These are phyloP conservation scores for Typhlichthys subterraneus DNA, from an alignment of 2,797 vertebrate genomes.

Conservation along the genomic window DNA sequence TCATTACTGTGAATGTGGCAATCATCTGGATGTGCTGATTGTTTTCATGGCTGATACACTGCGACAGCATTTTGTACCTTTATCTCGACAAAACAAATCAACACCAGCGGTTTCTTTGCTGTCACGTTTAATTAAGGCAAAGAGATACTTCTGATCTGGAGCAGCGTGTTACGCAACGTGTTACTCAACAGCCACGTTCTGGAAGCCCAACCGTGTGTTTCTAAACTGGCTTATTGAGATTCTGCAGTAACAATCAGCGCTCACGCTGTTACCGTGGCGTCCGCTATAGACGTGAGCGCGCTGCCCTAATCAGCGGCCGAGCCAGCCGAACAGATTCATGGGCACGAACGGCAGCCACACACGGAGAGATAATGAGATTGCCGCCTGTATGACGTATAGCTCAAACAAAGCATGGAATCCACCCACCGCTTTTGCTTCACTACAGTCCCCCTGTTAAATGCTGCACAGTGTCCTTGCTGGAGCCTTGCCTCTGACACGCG, in stretches of 20 bases:
- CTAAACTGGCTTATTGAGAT: background rate
- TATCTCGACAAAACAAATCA: constrained; percentile 55
- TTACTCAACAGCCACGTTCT: constrained; percentile 32
- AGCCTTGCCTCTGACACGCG: background rate
- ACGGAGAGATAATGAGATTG: constrained; percentile 23
- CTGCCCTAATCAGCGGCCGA: too few species aligned
- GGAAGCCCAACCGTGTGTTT: constrained; percentile 16
- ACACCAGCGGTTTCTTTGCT: constrained; percentile 25
- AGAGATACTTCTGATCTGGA: constrained; percentile 50
- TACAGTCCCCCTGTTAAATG: constrained; percentile 36
- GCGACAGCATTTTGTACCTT: constrained; percentile 54
- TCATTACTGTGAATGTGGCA: constrained; percentile 56
- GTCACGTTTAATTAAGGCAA: constrained; percentile 57
- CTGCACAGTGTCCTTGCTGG: constrained; percentile 39
- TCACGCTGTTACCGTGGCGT: too few species aligned
- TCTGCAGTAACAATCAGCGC: background rate
- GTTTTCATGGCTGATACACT: constrained; percentile 47
- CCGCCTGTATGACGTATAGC: constrained; percentile 2
- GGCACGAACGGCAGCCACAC: constrained; percentile 14
- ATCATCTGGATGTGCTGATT: constrained; percentile 60
- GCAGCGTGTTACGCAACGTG: constrained; percentile 33
- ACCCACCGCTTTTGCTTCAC: constrained; percentile 20
- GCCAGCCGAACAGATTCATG: background rate
- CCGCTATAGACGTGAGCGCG: too few species aligned
- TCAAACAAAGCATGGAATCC: constrained; percentile 15